Percentiles rank a stretch among this genome's conserved stretches.
Conservation (phyloP, 2,113 vertebrate species). For the Chionodraco myersi region DNA sequence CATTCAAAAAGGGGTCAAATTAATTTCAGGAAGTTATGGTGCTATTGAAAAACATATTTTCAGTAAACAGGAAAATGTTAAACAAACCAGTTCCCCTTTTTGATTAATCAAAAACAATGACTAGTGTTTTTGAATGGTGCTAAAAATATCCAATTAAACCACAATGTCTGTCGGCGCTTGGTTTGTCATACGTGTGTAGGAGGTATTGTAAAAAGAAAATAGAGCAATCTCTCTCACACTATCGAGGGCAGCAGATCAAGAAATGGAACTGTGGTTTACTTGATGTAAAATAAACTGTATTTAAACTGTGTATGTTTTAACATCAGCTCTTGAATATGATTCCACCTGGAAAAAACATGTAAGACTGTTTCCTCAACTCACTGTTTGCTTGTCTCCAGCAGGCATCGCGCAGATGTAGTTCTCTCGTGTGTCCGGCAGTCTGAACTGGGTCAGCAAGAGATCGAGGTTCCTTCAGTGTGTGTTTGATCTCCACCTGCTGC, state of each 20-base stretch:
- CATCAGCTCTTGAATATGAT: background rate
- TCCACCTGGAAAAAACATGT: background rate
- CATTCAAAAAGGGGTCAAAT: background rate
- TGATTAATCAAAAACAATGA: background rate
- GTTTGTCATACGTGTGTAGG: conserved; percentile 43
- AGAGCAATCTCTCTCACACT: background rate
- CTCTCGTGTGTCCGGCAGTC: conserved; percentile 68
- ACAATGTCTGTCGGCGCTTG: conserved; percentile 5
- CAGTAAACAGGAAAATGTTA: background rate
- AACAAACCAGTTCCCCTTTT: conserved; percentile 33
- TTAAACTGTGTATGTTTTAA: background rate
- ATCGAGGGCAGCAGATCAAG: background rate
- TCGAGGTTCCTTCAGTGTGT: conserved; percentile 89
- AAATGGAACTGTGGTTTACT: background rate
- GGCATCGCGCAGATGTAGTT: conserved; percentile 75
- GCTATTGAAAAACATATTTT: background rate
- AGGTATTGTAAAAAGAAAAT: conserved; percentile 17
- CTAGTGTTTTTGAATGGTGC: background rate
- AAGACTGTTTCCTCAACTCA: conserved; percentile 49
- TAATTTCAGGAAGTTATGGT: conserved; percentile 29
- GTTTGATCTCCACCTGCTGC: conserved; percentile 91
- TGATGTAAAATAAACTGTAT: conserved; percentile 4
- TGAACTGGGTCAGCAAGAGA: conserved; percentile 84
- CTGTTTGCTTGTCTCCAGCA: conserved; percentile 82
- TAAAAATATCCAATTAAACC: conserved; percentile 34